Base-by-base conservation (phyloP, 2,888 invertebrate genomes). In the Hypomecis punctinalis region DNA sequence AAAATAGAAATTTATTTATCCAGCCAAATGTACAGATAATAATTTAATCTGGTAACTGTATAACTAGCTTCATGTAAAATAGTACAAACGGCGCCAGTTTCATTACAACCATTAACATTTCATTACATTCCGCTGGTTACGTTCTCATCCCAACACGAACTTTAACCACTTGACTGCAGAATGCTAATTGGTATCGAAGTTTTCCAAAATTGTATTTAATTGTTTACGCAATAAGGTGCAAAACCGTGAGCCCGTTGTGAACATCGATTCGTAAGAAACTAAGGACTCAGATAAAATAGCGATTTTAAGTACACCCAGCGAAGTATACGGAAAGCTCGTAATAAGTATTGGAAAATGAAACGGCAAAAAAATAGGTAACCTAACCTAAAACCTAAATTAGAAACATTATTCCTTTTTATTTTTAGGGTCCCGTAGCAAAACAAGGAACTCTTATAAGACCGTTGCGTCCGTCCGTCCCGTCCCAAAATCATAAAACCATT, bases 91-190 rank as follows among this genome's bases (percentile, higher is more conserved):
- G 58, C 53, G 57, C 48, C 53, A 51, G 13, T 61, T 67, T 61
- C 60, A 63, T 61, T 63, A 60, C 48, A 46, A 42, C 60, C 40
- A 60, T 60, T 64, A 56, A 47, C 60, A 60, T 64, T 49, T 39
- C 42, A 33, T 54, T 49, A 51, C 23, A 59, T 60, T 60, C 55
- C 55, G 33, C 43, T 7, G 53, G 46, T 56, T 59, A 10, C 39
- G 33, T 55, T 59, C 52, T 52, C 57, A 53, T 62, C 48, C 56
- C 39, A 40, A 53, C 35, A 36, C 11, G 36, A 36, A 49, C 49
- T 49, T n/a, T 49, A 49, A 36, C 49, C 6, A 53, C 10, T 40
- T 51, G 42, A 53, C 53, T 53, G 42, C 42, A 5, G 53, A 53
- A 42, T 53, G 42, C 8, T 39, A 40, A 52, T 49, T 6, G 33